Percentiles rank a stretch among this genome's conserved stretches.
These are phyloP conservation scores for Scaptomyza cyrtandrae DNA, from an alignment of 2,888 invertebrate genomes.

Conservation along the genomic window DNA sequence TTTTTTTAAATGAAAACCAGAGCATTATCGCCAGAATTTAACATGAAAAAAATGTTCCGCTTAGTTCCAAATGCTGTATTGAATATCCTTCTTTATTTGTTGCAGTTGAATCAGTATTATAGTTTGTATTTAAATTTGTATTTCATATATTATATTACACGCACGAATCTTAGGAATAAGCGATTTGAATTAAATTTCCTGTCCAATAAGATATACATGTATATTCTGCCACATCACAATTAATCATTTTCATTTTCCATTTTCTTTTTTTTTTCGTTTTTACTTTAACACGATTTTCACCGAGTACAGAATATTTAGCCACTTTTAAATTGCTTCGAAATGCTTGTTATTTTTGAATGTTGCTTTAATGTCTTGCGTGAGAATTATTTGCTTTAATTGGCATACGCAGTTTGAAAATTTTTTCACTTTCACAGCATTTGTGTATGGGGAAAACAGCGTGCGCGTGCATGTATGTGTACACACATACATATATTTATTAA, in stretches of 20 bases:
- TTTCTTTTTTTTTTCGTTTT: slow-evolving; percentile 20
- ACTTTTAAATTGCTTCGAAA: slow-evolving; percentile 9
- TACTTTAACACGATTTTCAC: slow-evolving; percentile 36
- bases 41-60: slow-evolving; percentile 5
- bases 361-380: slow-evolving; percentile 11
- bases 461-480: slow-evolving; percentile 37
- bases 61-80: background rate
- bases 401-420: slow-evolving; percentile 70
- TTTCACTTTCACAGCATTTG: slow-evolving; percentile 69
- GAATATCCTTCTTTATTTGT: slow-evolving; percentile 1
- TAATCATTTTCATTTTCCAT: slow-evolving; percentile 47
- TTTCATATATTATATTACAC: slow-evolving; percentile 37
- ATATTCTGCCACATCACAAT: slow-evolving; percentile 49
- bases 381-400: slow-evolving; percentile 52
- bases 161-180: background rate
- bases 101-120: background rate
- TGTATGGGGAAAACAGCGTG: slow-evolving; percentile 29
- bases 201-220: slow-evolving; percentile 21
- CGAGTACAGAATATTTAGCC: slow-evolving; percentile 47
- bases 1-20: slow-evolving; percentile 26
- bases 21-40: slow-evolving; percentile 39
- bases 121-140: slow-evolving; percentile 6
- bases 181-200: slow-evolving; percentile 56
- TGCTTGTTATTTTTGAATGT: background rate
- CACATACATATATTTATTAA: slow-evolving; percentile 48